Base-by-base conservation (phyloP, 1,140 invertebrate species). In the Brachionus manjavacas region DNA sequence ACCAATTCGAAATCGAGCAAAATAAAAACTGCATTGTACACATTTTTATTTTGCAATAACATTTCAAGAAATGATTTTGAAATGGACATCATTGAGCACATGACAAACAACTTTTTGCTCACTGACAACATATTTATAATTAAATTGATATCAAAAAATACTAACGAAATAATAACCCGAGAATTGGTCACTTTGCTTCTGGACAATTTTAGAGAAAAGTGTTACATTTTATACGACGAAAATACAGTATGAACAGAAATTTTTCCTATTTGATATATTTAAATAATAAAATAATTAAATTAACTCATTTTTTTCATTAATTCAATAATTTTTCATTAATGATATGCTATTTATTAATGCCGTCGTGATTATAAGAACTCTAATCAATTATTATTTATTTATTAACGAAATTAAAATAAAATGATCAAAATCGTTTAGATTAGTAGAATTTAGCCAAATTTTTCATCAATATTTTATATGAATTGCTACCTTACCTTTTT, bases 41-140 rank as follows among this genome's bases (percentile, higher is more conserved):
- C 68, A 41, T 72, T 72, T 72, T 72, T 72, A 41, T 72, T 72
- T 41, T n/a, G 14, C n/a, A 72, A 39, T 72, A 39, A 72, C 20
- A 43, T 41, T 6, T 41, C 49, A 31, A 49, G 76, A 80, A 80
- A 60, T 11, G 43, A 80, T 55, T 80, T 80, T 25, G 76, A 80
- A 11, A 80, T 80, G 12, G 55, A 80, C 2, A 80, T 80, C 14
- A 55, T 80, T 52, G 49, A 80, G 9, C 49, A 80, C n/a, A 80
- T 80, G 76, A 80, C 55, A 14, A 64, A 52, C 23, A 80, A 80
- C 23, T 55, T 31, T 52, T 52, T 80, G 4, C 46, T 64, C 8
- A 28, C 12, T 16, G 76, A 80, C 23, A 80, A 80, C 11, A 55
- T 80, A 14, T 80, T 80, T 80, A 80, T 80, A 35, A 16, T 80